Conservation (phyloP, 2,113 vertebrate genomes). For the Phoxinus phoxinus region DNA sequence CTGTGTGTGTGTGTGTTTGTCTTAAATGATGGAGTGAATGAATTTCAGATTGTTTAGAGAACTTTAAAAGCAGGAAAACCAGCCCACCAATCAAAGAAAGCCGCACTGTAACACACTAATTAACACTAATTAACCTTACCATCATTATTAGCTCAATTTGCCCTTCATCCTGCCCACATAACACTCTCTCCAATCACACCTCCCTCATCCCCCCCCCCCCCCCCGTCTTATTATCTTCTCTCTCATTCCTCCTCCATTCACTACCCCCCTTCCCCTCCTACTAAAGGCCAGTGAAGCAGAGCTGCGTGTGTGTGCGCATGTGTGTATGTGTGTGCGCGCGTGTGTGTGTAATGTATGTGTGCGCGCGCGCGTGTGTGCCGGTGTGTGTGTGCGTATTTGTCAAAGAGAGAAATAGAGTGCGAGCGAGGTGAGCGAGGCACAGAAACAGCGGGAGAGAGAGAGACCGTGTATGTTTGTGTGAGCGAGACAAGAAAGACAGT, state of each 20-base stretch:
- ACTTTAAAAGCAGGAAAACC: slow-evolving; percentile 15
- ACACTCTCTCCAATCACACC: neutral
- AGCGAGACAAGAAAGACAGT: slow-evolving; percentile 34
- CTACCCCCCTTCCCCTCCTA: neutral
- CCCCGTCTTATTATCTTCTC: slow-evolving; percentile 36
- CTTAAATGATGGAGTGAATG: neutral
- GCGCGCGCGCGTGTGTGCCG: neutral
- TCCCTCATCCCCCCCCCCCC: neutral
- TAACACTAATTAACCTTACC: slow-evolving; percentile 56
- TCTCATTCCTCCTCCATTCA: slow-evolving; percentile 42
- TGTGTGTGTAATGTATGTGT: neutral
- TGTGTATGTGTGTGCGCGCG: slow-evolving; percentile 8
- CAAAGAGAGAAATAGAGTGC: slow-evolving; percentile 47
- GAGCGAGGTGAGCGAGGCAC: slow-evolving; percentile 52
- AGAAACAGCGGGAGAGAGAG: slow-evolving; percentile 51
- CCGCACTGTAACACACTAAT: slow-evolving; percentile 25
- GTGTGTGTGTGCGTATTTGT: slow-evolving; percentile 39
- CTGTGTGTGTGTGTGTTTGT: slow-evolving; percentile 29
- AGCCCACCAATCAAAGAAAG: slow-evolving; percentile 34
- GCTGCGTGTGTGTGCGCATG: slow-evolving; percentile 19
- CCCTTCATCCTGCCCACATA: slow-evolving; percentile 36
- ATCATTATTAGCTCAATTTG: slow-evolving; percentile 37
- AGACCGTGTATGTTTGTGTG: slow-evolving; percentile 45
- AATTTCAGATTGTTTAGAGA: slow-evolving; percentile 17
- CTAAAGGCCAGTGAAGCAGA: slow-evolving; percentile 49